Conservation (phyloP, 2,888 invertebrate species). For the Zaprionus bogoriensis region DNA sequence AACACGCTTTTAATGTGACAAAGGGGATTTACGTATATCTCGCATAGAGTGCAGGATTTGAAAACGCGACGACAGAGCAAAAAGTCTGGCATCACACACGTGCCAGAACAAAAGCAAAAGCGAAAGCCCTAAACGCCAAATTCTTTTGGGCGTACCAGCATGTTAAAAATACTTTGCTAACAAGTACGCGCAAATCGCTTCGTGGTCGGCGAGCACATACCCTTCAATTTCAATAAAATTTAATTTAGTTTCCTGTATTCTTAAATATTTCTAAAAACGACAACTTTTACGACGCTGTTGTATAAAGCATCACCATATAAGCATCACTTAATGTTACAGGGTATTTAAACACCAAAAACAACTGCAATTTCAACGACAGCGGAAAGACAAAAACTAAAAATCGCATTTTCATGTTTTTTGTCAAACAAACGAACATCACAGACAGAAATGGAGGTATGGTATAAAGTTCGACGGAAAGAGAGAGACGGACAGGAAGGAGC, state of each 20-base stretch:
- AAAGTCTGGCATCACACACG: slow-evolving; percentile 12
- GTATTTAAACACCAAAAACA: slow-evolving; percentile 24
- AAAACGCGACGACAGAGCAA: background rate
- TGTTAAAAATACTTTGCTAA: slow-evolving; percentile 9
- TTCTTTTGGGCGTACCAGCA: slow-evolving; percentile 22
- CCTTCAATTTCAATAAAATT: background rate
- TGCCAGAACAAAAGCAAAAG: slow-evolving; percentile 22
- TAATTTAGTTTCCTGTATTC: no score
- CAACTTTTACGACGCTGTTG: no score
- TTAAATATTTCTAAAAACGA: no score
- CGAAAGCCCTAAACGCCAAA: slow-evolving; percentile 26
- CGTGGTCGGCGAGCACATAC: background rate
- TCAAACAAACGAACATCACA: slow-evolving; percentile 27
- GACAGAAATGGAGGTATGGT: background rate
- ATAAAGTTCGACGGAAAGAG: background rate
- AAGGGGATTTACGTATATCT: slow-evolving; percentile 16
- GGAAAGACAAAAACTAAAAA: slow-evolving; percentile 41
- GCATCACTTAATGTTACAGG: background rate
- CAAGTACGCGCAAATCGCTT: background rate
- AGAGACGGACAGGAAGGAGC: background rate
- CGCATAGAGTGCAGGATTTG: background rate
- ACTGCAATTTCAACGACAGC: slow-evolving; percentile 9
- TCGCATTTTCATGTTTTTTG: slow-evolving; percentile 47
- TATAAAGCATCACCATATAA: no score
- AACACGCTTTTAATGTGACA: slow-evolving; percentile 39